These are phyloP conservation scores for Meteorus cinctellus DNA, from an alignment of 2,888 invertebrate genomes.

Conservation along the genomic window DNA sequence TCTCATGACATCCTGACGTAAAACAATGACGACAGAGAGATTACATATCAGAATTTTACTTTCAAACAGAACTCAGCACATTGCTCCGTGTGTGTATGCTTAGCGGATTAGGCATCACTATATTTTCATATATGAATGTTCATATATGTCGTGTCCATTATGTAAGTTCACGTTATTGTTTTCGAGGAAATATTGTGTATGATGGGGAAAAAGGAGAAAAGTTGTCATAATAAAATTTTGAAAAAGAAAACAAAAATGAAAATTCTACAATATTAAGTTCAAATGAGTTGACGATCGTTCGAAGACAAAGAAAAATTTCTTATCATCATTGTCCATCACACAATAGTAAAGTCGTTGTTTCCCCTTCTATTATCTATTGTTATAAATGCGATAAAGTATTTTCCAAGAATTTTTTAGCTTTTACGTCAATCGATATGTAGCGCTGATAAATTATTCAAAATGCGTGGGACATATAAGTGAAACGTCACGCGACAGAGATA, in stretches of 20 bases:
- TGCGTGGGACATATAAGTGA: not conserved
- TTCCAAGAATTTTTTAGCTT: not conserved
- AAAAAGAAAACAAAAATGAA: not conserved
- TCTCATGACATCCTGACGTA: constrained; percentile 70
- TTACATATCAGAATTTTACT: constrained; percentile 34
- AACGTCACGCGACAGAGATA: constrained; percentile 14
- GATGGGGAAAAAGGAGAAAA: constrained; percentile 28
- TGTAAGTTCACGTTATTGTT: constrained; percentile 40
- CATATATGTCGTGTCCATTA: constrained; percentile 34
- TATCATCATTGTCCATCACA: too few species aligned
- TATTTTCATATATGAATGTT: constrained; percentile 71
- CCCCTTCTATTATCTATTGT: too few species aligned
- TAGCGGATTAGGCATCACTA: constrained; percentile 68
- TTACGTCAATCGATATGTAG: constrained; percentile 2
- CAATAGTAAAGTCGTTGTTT: too few species aligned
- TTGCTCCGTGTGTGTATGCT: constrained; percentile 69
- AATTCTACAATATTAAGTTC: not conserved
- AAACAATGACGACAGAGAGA: constrained; percentile 59
- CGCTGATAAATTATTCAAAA: constrained; percentile 25
- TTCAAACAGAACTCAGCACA: constrained; percentile 69
- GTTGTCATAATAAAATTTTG: not conserved
- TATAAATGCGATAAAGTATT: not conserved
- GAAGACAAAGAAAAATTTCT: too few species aligned
- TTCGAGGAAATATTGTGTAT: constrained; percentile 33
- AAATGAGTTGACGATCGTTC: too few species aligned